phyloP scores from a whole-genome alignment of 2,113 vertebrate species.

The Cricetomys ansorgei region DNA sequence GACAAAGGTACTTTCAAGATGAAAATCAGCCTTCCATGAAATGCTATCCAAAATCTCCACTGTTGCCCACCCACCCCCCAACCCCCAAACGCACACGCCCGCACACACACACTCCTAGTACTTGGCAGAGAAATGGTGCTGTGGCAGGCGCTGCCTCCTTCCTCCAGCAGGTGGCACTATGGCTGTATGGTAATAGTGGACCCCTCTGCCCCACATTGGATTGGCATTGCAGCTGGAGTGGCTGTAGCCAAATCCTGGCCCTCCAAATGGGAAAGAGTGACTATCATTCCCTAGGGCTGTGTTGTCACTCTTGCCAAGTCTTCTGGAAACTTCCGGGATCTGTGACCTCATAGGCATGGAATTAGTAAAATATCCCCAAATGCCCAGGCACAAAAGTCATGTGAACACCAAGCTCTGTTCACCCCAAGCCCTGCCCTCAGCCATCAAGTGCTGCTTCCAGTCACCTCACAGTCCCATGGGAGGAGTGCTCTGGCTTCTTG shows the following conservation, averaged over 20 bases:
- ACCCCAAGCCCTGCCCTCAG: not conserved
- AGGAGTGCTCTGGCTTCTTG: not conserved
- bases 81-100: too few species aligned
- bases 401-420: not conserved
- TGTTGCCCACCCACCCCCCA: too few species aligned
- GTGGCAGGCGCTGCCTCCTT: too few species aligned
- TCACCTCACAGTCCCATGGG: not conserved
- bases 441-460: not conserved
- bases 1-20: not conserved
- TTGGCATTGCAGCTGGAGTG: not conserved
- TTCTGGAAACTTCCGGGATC: slow-evolving; percentile 61
- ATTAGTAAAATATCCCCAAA: slow-evolving; percentile 10
- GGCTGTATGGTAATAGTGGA: not conserved
- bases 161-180: slow-evolving; percentile 57
- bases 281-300: slow-evolving; percentile 41
- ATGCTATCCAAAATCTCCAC: not conserved
- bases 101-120: too few species aligned
- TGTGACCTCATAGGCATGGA: slow-evolving; percentile 7
- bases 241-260: not conserved
- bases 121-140: not conserved
- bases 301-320: slow-evolving; percentile 40
- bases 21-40: not conserved
- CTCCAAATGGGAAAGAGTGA: slow-evolving; percentile 39
- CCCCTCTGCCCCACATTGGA: accelerated
- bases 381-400: not conserved